These are phyloP conservation scores for Pomatorhinus ruficollis DNA, from an alignment of 2,113 vertebrate species.

Conservation along the genomic window DNA sequence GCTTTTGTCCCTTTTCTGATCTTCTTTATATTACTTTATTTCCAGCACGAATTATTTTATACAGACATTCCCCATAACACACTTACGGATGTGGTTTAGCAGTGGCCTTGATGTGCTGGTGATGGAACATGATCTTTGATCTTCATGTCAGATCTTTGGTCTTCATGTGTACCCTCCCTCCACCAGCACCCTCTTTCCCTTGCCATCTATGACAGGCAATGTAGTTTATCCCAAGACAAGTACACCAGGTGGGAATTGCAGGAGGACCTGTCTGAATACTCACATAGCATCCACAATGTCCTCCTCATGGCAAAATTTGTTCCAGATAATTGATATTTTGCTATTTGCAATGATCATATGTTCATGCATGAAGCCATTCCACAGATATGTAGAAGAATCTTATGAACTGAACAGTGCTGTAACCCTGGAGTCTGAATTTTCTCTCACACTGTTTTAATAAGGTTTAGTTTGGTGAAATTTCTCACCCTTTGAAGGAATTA, in stretches of 20 bases:
- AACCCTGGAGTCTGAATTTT: background rate
- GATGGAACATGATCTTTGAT: background rate
- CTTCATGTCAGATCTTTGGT: background rate
- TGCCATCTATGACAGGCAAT: rapidly evolving
- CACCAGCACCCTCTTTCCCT: background rate
- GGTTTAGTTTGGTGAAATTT: background rate
- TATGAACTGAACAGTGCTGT: background rate
- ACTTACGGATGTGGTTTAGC: background rate
- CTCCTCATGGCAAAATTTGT: background rate
- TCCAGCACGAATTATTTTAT: no score
- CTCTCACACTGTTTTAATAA: background rate
- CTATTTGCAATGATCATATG: background rate
- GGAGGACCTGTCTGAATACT: background rate
- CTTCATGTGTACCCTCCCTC: background rate
- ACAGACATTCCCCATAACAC: no score
- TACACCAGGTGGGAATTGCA: background rate
- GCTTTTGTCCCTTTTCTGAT: no score
- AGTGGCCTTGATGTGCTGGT: background rate
- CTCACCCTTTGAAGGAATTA: background rate
- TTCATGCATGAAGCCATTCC: background rate
- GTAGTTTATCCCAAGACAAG: background rate
- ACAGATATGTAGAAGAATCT: background rate
- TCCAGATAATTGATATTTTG: background rate
- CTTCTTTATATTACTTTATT: no score
- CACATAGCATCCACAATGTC: background rate